Percentiles rank a stretch among this genome's conserved stretches.
These are phyloP conservation scores for Brienomyrus brachyistius DNA, from an alignment of 2,113 vertebrate genomes.

Conservation along the genomic window DNA sequence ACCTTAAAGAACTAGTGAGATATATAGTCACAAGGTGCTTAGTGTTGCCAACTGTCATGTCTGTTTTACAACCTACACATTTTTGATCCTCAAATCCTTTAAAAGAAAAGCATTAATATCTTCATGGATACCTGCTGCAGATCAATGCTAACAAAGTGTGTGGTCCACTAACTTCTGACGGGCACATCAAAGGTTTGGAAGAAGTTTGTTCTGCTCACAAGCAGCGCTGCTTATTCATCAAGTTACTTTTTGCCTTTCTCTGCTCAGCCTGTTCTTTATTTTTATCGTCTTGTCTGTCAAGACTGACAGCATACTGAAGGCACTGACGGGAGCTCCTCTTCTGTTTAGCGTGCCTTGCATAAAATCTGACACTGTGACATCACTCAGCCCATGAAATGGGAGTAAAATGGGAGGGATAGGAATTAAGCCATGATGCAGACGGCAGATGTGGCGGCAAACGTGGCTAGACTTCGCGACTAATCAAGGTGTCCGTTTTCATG, in stretches of 20 bases:
- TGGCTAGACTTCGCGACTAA: not conserved
- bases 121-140: not conserved
- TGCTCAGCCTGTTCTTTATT: constrained; percentile 32
- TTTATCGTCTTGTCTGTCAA: constrained; percentile 37
- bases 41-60: not conserved
- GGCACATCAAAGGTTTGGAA: constrained; percentile 49
- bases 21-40: not conserved
- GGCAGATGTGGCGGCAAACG: not conserved
- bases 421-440: constrained; percentile 35
- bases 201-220: constrained; percentile 31
- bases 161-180: not conserved
- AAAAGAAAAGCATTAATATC: not conserved
- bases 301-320: not conserved
- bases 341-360: constrained; percentile 8
- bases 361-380: constrained; percentile 31
- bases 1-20: not conserved
- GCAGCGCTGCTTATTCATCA: constrained; percentile 41
- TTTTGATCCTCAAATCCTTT: not conserved
- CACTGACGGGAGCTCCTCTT: not conserved
- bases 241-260: constrained; percentile 36
- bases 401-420: constrained; percentile 30
- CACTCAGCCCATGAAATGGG: constrained; percentile 19
- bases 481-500: too few relatives aligned
- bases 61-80: not conserved
- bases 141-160: not conserved